Conservation (phyloP, 2,888 invertebrate genomes). For the Dromius quadrimaculatus region DNA sequence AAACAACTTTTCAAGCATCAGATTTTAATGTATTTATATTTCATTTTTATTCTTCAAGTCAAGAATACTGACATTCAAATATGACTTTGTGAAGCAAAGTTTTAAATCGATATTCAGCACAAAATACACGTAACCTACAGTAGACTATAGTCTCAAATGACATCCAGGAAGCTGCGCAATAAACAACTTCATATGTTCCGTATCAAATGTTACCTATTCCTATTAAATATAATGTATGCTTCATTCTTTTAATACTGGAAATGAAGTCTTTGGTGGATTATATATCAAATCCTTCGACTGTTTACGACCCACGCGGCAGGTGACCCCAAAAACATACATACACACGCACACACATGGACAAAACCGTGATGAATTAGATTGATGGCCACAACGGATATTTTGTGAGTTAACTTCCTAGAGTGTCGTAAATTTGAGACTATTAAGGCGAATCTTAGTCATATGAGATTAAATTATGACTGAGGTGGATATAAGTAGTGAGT, state of each 20-base stretch:
- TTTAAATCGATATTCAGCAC: not conserved
- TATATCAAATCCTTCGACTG: slow-evolving; percentile 27
- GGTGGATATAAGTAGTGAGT: not conserved
- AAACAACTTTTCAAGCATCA: slow-evolving; percentile 5
- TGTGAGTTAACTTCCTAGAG: slow-evolving; percentile 5
- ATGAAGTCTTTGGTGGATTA: slow-evolving; percentile 40
- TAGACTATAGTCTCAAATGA: not conserved
- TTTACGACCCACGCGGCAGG: slow-evolving; percentile 35
- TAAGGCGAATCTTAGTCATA: slow-evolving; percentile 18
- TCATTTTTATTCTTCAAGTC: not conserved
- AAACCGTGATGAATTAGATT: slow-evolving; percentile 11
- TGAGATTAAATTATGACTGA: not conserved
- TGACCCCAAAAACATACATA: slow-evolving; percentile 36
- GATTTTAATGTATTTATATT: slow-evolving; percentile 3
- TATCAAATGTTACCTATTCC: slow-evolving; percentile 48
- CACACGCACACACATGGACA: slow-evolving; percentile 8
- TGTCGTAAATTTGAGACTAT: slow-evolving; percentile 13
- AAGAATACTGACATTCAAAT: not conserved
- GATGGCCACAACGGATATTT: slow-evolving; percentile 11
- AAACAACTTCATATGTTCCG: slow-evolving; percentile 28
- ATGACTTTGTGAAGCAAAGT: not conserved
- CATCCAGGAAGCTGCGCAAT: slow-evolving; percentile 29
- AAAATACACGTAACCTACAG: not conserved
- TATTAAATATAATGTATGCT: slow-evolving; percentile 48
- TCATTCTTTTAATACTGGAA: slow-evolving; percentile 38